These are phyloP conservation scores for Buphagus erythrorhynchus DNA, from an alignment of 2,797 vertebrate genomes.

Conservation along the genomic window DNA sequence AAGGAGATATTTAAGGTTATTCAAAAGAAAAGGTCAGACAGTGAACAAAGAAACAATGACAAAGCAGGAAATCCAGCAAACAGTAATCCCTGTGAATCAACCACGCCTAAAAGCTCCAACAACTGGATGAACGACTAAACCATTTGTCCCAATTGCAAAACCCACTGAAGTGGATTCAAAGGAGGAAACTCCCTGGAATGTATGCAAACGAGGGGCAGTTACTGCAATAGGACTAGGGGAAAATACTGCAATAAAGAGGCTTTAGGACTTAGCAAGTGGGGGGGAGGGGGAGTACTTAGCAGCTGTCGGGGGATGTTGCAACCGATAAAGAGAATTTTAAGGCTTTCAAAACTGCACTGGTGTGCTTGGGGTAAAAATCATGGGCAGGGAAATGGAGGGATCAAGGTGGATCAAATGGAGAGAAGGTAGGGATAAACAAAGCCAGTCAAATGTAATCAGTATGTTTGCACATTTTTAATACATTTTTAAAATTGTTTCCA, in stretches of 20 bases:
- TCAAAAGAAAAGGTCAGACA: not conserved
- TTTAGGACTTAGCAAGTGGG: not conserved
- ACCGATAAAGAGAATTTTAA: not conserved
- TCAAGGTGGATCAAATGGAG: not conserved
- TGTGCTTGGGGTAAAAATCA: not conserved
- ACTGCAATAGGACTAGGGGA: not conserved
- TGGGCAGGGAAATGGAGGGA: not conserved
- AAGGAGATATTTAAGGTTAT: not conserved
- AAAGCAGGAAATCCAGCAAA: not conserved
- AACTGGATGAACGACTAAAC: not conserved
- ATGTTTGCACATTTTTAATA: not conserved
- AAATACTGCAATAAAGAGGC: not conserved
- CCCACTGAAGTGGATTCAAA: not conserved
- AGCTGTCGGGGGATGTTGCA: not conserved
- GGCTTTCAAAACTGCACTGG: not conserved
- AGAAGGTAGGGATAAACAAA: not conserved
- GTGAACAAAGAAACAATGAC: constrained; percentile 26
- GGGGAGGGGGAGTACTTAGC: not conserved
- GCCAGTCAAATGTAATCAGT: not conserved
- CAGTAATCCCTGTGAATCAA: constrained; percentile 36
- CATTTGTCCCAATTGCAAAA: constrained; percentile 12
- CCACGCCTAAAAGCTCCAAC: not conserved
- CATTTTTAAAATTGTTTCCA: not conserved
- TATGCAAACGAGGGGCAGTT: not conserved
- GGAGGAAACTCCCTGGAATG: not conserved